Percentiles rank a stretch among this genome's conserved stretches.
Evolutionary conservation across 2,888 invertebrate species (phyloP).

Genomic region (Lissonota sp.): DNA sequence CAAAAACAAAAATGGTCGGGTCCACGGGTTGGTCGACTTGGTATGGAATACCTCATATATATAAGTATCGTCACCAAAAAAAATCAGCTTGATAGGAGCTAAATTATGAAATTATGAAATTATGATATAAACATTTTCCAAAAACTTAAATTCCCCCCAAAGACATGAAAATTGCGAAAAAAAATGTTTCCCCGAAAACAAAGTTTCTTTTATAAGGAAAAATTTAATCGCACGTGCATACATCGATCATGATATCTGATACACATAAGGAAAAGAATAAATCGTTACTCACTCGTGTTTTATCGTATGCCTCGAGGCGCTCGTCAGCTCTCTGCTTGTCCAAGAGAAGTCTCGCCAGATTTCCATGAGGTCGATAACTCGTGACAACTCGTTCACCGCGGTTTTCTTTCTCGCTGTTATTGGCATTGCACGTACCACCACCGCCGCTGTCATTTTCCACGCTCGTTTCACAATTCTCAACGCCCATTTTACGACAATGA

Average conservation of each 20-base stretch:
- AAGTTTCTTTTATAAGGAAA: not conserved
- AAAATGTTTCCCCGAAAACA: not conserved
- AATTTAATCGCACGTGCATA: not conserved
- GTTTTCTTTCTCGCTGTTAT: constrained; percentile 60
- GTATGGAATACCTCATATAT: no score
- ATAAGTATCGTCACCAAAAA: no score
- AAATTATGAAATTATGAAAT: no score
- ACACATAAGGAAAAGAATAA: not conserved
- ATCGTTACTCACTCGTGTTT: constrained; percentile 87
- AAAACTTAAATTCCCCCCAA: no score
- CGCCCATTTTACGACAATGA: constrained; percentile 61
- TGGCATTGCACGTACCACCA: constrained; percentile 37
- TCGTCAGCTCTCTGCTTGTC: constrained; percentile 90
- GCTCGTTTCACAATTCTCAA: constrained; percentile 18
- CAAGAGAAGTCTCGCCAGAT: constrained; percentile 89
- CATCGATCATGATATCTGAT: not conserved
- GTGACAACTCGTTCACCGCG: constrained; percentile 65
- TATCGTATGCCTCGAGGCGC: constrained; percentile 88
- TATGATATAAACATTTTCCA: no score
- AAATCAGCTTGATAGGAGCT: no score
- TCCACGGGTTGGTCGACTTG: no score
- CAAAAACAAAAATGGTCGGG: no score
- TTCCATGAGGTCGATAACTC: constrained; percentile 88
- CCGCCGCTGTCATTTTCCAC: not conserved
- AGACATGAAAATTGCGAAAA: no score